A percentile compares a stretch with the other conserved stretches of the same genome.
phyloP scores from a whole-genome alignment of 2,888 invertebrate species.

The Willowsia nigromaculata region DNA sequence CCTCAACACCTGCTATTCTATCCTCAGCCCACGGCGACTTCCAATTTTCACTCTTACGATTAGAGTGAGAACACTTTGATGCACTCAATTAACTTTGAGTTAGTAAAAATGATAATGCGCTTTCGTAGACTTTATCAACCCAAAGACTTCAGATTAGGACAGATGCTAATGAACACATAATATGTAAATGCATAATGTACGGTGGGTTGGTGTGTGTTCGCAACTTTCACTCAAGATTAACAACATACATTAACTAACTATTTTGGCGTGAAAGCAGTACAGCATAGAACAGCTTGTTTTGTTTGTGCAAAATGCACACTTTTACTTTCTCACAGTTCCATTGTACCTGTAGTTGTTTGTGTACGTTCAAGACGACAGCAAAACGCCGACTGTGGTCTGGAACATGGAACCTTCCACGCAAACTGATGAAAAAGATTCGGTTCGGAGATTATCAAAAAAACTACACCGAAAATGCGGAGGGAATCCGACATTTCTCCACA shows the following conservation, averaged over 20 bases:
- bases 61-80: no score
- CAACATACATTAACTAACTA: neutral
- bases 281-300: neutral
- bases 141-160: no score
- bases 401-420: conserved; percentile 10
- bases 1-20: no score
- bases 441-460: conserved; percentile 37
- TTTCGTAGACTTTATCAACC: no score
- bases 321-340: conserved; percentile 24
- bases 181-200: no score
- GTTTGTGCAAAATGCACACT: neutral
- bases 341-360: neutral
- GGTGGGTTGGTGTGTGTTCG: no score
- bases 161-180: no score
- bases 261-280: neutral
- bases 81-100: no score
- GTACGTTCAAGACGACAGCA: conserved; percentile 56
- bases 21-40: no score
- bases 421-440: conserved; percentile 27
- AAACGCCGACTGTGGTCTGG: conserved; percentile 63
- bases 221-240: no score
- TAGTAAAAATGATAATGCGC: no score
- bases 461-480: conserved; percentile 64
- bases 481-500: conserved; percentile 19
- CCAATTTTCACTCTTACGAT: no score